Evolutionary conservation across 2,113 vertebrate species (phyloP).

Genomic region (Centropus bengalensis): DNA sequence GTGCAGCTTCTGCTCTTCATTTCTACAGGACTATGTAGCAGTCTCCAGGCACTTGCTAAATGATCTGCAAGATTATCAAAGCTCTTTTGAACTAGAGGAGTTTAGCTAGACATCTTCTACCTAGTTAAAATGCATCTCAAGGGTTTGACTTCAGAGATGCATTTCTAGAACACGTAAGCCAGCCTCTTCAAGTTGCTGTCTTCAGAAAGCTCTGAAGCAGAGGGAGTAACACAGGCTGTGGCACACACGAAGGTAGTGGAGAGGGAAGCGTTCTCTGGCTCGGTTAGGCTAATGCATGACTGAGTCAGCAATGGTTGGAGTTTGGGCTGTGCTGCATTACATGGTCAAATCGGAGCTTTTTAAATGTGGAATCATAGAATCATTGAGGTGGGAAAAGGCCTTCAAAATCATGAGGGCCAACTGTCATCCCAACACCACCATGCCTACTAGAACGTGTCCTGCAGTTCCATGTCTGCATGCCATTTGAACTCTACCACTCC

Average conservation of each 20-base stretch:
- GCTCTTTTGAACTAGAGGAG: constrained; percentile 39
- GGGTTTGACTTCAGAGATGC: constrained; percentile 24
- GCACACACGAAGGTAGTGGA: neutral
- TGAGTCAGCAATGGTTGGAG: neutral
- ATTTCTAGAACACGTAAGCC: neutral
- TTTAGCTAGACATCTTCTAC: constrained; percentile 20
- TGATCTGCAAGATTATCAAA: constrained; percentile 48
- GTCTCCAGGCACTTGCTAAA: constrained; percentile 51
- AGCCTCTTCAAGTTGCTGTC: neutral
- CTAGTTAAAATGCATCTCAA: constrained; percentile 7
- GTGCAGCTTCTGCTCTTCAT: neutral
- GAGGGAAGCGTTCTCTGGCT: neutral
- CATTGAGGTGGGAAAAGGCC: too few relatives aligned
- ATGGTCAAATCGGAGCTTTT: neutral
- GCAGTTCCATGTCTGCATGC: too few relatives aligned
- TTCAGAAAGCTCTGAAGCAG: neutral
- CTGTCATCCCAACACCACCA: too few relatives aligned
- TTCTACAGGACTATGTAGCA: constrained; percentile 6
- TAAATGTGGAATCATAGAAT: neutral
- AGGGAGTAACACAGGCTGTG: neutral
- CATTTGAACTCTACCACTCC: too few relatives aligned
- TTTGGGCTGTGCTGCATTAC: neutral
- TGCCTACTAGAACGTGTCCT: too few relatives aligned
- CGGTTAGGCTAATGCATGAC: neutral
- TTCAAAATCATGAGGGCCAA: too few relatives aligned